Conservation (phyloP, 2,113 vertebrate genomes). For the Myiagra hebetior region DNA sequence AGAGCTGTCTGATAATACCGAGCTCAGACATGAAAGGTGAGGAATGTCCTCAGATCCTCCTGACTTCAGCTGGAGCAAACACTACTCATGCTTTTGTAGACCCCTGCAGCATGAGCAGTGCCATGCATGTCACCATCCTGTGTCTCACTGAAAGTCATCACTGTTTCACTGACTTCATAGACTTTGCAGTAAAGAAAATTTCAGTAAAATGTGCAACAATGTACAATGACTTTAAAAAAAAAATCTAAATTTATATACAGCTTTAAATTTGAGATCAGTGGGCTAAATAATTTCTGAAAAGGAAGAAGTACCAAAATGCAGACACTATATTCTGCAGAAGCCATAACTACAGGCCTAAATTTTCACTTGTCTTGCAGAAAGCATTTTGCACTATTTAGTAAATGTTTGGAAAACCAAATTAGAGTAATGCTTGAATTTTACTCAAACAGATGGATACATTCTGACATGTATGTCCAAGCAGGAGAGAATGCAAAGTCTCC, state of each 20-base stretch:
- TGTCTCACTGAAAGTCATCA: not conserved
- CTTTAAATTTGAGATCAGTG: not conserved
- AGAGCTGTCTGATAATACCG: not conserved
- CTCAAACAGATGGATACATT: not conserved
- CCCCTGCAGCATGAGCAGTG: not conserved
- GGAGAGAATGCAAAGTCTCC: not conserved
- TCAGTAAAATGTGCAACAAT: not conserved
- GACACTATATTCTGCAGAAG: not conserved
- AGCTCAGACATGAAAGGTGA: not conserved
- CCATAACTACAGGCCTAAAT: not conserved
- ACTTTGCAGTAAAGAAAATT: not conserved
- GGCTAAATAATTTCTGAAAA: not conserved
- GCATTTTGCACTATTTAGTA: not conserved
- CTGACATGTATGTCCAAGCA: not conserved
- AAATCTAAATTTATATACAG: not conserved
- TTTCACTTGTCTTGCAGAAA: not conserved
- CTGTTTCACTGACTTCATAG: not conserved
- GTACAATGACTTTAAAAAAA: not conserved
- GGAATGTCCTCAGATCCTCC: not conserved
- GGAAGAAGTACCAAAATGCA: not conserved
- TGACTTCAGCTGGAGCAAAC: not conserved
- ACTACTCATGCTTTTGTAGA: not conserved
- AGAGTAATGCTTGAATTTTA: not conserved
- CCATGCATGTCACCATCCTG: not conserved
- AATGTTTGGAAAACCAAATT: not conserved